Conservation (phyloP, 2,797 vertebrate genomes). For the Characodon lateralis region DNA sequence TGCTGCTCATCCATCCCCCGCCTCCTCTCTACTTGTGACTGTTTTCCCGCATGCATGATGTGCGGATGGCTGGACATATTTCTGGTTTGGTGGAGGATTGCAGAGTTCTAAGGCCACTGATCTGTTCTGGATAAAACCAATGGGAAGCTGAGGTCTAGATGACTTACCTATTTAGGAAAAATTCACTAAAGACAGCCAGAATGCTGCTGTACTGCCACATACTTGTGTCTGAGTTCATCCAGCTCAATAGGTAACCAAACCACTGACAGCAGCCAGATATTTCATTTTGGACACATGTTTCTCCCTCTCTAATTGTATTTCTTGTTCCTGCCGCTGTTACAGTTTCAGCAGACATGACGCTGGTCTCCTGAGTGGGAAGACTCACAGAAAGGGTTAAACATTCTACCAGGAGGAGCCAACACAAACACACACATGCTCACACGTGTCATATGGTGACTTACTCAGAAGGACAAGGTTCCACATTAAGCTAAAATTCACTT, state of each 20-base stretch:
- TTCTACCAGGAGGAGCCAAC: slow-evolving; percentile 63
- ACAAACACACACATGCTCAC: slow-evolving; percentile 29
- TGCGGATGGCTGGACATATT: slow-evolving; percentile 10
- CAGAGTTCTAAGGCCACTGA: slow-evolving; percentile 53
- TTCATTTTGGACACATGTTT: slow-evolving; percentile 42
- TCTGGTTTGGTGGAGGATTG: slow-evolving; percentile 36
- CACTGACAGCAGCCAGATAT: slow-evolving; percentile 41
- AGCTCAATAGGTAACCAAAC: slow-evolving; percentile 36
- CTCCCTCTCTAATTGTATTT: slow-evolving; percentile 24
- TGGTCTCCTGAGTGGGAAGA: slow-evolving; percentile 53
- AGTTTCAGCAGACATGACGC: slow-evolving; percentile 42
- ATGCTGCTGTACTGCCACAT: slow-evolving; percentile 62
- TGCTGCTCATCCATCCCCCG: background rate
- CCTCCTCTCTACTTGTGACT: slow-evolving; percentile 12
- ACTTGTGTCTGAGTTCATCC: slow-evolving; percentile 31
- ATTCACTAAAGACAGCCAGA: slow-evolving; percentile 51
- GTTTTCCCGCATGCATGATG: slow-evolving; percentile 1
- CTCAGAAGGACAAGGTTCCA: slow-evolving; percentile 47
- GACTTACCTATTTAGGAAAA: slow-evolving; percentile 76
- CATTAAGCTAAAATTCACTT: slow-evolving; percentile 74
- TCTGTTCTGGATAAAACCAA: slow-evolving; percentile 55
- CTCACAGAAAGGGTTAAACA: slow-evolving; percentile 66
- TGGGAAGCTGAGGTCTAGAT: slow-evolving; percentile 76
- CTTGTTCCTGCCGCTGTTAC: slow-evolving; percentile 50
- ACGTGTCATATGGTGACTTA: slow-evolving; percentile 32